These are phyloP conservation scores for Numenius phaeopus DNA, from an alignment of 2,797 vertebrate species.

Conservation along the genomic window DNA sequence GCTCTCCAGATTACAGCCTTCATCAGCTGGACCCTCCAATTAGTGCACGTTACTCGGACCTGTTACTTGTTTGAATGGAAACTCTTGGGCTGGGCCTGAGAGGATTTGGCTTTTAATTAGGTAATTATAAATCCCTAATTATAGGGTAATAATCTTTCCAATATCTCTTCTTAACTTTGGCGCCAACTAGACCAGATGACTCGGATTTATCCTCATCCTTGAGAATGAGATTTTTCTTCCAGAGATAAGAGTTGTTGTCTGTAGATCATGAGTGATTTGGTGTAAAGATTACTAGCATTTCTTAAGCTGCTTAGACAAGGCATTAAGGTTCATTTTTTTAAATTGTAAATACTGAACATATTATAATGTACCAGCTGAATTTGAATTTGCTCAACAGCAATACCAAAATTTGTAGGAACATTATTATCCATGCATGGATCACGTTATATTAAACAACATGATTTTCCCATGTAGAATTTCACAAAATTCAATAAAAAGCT, in stretches of 20 bases:
- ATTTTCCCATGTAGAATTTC: not conserved
- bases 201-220: constrained; percentile 32
- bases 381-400: not conserved
- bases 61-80: constrained; percentile 59
- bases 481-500: not conserved
- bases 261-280: not conserved
- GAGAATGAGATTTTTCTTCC: constrained; percentile 60
- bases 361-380: not conserved
- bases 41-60: not conserved
- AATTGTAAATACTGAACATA: not conserved
- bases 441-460: not conserved
- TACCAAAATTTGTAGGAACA: not conserved
- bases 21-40: constrained; percentile 50
- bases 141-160: constrained; percentile 83
- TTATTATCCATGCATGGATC: not conserved
- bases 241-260: constrained; percentile 49
- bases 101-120: constrained; percentile 85
- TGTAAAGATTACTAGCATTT: constrained; percentile 45
- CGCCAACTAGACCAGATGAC: constrained; percentile 76
- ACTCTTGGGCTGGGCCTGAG: constrained; percentile 60
- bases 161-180: constrained; percentile 77
- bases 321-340: not conserved
- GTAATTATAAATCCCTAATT: constrained; percentile 89
- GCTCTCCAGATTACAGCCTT: constrained; percentile 62
- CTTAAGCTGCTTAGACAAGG: constrained; percentile 26